These are phyloP conservation scores for Toxotes jaculatrix DNA, from an alignment of 2,113 vertebrate genomes.

Conservation along the genomic window DNA sequence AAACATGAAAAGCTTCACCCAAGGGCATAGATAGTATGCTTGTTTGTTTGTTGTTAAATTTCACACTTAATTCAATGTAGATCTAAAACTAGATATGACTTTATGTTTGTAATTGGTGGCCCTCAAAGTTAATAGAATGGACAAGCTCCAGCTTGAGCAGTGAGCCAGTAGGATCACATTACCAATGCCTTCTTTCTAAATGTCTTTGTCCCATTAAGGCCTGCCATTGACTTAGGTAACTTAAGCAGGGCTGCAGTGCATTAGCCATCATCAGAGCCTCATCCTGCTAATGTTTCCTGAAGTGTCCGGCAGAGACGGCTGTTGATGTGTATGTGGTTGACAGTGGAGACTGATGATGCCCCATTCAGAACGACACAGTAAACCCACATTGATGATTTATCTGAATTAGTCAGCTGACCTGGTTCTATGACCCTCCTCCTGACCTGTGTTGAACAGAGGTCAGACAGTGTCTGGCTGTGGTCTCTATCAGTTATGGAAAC, in stretches of 20 bases:
- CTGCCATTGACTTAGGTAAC: constrained; percentile 66
- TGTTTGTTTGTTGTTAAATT: background rate
- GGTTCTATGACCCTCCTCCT: background rate
- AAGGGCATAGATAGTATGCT: background rate
- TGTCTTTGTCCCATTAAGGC: constrained; percentile 67
- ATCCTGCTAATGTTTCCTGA: constrained; percentile 62
- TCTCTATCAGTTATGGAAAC: background rate
- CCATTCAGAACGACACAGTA: background rate
- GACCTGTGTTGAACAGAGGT: background rate
- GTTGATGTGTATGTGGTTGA: constrained; percentile 27
- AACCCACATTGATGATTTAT: background rate
- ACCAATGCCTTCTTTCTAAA: constrained; percentile 73
- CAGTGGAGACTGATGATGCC: background rate
- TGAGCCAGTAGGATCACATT: constrained; percentile 59
- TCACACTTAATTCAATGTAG: background rate
- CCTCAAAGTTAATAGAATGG: constrained; percentile 31
- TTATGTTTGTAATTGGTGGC: background rate
- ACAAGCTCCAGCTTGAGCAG: constrained; percentile 26
- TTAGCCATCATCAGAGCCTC: constrained; percentile 57
- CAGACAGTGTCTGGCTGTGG: background rate
- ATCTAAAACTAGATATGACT: background rate
- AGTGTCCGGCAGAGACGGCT: constrained; percentile 10
- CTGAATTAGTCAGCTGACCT: background rate
- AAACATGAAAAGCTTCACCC: background rate
- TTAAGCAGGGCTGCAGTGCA: constrained; percentile 60